phyloP scores from a whole-genome alignment of 2,113 vertebrate species.

The Sinocyclocheilus maitianheensis region DNA sequence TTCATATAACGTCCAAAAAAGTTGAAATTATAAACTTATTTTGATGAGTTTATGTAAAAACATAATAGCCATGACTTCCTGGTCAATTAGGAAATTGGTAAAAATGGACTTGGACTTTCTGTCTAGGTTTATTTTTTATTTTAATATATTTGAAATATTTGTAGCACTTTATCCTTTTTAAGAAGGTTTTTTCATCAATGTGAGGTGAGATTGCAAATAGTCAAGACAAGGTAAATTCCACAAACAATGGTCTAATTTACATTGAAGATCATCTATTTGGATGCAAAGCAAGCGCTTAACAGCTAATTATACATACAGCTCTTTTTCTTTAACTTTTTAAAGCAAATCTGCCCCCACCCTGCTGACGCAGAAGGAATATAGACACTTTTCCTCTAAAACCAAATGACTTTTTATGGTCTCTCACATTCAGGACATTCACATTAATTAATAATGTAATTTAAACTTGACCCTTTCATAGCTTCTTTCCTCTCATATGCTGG shows the following conservation, averaged over 20 bases:
- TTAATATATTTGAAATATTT: neutral
- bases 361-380: too few relatives aligned
- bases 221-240: neutral
- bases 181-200: neutral
- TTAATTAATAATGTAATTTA: neutral
- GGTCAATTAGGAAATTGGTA: neutral
- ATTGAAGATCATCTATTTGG: neutral
- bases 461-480: neutral
- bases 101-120: neutral
- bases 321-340: neutral
- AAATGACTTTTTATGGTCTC: neutral
- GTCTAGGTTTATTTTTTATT: neutral
- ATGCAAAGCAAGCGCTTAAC: neutral
- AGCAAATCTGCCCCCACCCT: neutral
- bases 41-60: neutral
- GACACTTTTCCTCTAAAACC: neutral
- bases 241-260: constrained; percentile 25
- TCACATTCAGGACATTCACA: neutral
- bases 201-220: neutral
- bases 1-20: neutral
- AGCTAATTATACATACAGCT: neutral
- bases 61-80: neutral
- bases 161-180: neutral
- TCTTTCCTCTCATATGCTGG: neutral
- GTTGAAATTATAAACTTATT: too few relatives aligned